These are phyloP conservation scores for Nesoenas mayeri DNA, from an alignment of 2,113 vertebrate species.

Conservation along the genomic window DNA sequence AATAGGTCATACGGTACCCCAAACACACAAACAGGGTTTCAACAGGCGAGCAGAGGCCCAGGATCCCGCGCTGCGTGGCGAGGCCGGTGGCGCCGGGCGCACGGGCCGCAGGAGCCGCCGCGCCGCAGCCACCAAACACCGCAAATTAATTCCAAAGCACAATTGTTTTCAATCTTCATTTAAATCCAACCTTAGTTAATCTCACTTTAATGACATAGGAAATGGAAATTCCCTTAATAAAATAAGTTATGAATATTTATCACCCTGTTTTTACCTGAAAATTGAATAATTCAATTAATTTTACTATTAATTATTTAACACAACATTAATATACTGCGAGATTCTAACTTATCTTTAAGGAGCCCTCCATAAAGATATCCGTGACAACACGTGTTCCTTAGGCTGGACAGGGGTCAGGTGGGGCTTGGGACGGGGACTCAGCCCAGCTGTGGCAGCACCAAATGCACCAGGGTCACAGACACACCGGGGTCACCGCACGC, in stretches of 20 bases:
- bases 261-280: constrained; percentile 85
- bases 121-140: constrained; percentile 19
- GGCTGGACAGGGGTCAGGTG: background rate
- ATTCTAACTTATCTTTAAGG: constrained; percentile 40
- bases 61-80: background rate
- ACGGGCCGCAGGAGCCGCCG: background rate
- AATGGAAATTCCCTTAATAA: constrained; percentile 85
- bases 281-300: constrained; percentile 93
- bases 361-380: background rate
- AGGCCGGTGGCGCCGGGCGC: background rate
- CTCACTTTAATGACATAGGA: constrained; percentile 81
- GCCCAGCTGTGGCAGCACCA: too few relatives aligned
- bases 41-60: background rate
- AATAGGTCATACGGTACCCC: background rate
- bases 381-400: background rate
- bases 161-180: constrained; percentile 80
- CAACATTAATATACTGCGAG: constrained; percentile 86
- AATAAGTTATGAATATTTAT: constrained; percentile 95
- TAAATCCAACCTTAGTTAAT: constrained; percentile 77
- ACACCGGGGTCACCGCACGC: too few relatives aligned
- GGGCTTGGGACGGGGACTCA: too few relatives aligned
- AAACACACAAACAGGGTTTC: background rate
- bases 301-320: constrained; percentile 92
- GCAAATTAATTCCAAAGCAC: constrained; percentile 76
- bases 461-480: too few relatives aligned